Evolutionary conservation across 2,888 invertebrate species (phyloP), one percentile per base, ranked within the genome.

Genomic region (Germaria angustata): DNA sequence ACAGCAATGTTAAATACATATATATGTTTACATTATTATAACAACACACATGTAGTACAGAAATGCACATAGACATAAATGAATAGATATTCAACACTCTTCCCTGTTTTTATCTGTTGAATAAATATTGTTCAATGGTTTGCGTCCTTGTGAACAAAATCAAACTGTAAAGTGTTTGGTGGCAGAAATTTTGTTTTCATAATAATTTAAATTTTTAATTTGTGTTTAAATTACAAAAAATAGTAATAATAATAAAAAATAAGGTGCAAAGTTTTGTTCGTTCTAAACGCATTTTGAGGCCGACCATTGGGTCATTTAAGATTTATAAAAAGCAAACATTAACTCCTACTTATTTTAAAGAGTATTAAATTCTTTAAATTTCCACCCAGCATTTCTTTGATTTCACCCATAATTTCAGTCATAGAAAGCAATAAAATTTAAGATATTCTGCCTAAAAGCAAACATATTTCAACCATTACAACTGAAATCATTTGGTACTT

Each of bases 391-490:
- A 68, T 39, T 53, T 46, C 20, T 11, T 53, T 53, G 51, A 24
- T 22, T 59, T 22, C 32, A 55, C 20, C 22, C 39, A 13, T 39
- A 49, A 46, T 36, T 15, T 61, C 15, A 20, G 59, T 24, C 13
- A 72, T 59, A 39, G 39, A 39, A 61, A 49, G 49, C 49, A 61
- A 61, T 72, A 72, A 72, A 72, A 49, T 22, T 41, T 57, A 71
- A 59, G 57, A 36, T 34, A 71, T 44, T 69, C 57, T 46, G 39
- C 59, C 51, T 51, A 61, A 73, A 32, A 63, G 49, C 22, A 51
- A 51, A 72, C 61, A 36, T 49, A 51, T 49, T 59, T 39, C 20
- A 51, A 51, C 61, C 20, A 51, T 39, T 61, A 51, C 53, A 63
- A 59, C 63, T 32, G 32, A 28, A 51, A 63, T 32, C 15, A 53